Percentiles rank a stretch among this genome's conserved stretches.
Evolutionary conservation across 2,797 vertebrate genomes (phyloP).

Genomic region (Rhinatrema bivittatum): DNA sequence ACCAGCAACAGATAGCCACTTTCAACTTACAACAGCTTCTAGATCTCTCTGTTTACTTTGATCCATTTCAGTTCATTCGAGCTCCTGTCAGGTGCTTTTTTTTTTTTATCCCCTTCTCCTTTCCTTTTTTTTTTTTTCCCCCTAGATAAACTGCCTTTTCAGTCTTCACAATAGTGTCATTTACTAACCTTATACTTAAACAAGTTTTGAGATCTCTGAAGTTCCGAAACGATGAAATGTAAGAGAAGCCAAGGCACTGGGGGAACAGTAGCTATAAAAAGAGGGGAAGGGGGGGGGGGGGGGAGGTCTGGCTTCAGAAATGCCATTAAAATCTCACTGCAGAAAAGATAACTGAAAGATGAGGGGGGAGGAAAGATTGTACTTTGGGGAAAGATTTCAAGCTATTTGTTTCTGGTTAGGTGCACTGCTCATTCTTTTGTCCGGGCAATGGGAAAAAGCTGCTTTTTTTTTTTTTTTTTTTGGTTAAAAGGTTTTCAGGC

Average conservation of each 20-base stretch:
- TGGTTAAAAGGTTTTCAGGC: conserved; percentile 55
- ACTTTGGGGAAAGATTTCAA: conserved; percentile 43
- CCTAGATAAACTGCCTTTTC: conserved; percentile 62
- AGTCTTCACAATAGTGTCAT: conserved; percentile 83
- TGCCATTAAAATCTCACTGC: conserved; percentile 38
- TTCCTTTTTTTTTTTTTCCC: conserved; percentile 52
- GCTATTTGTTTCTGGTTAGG: conserved; percentile 55
- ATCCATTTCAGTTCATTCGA: conserved; percentile 86
- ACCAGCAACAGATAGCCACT: conserved; percentile 74
- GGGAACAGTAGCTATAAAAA: conserved; percentile 31
- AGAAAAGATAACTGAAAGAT: conserved; percentile 42
- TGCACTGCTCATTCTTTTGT: conserved; percentile 43
- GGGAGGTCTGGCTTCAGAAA: conserved; percentile 20
- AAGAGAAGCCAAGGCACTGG: conserved; percentile 27
- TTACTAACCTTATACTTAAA: conserved; percentile 79
- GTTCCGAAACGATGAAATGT: conserved; percentile 47
- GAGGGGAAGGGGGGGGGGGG: conserved; percentile 9
- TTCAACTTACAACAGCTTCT: conserved; percentile 90
- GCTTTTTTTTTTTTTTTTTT: no score
- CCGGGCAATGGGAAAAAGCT: conserved; percentile 50
- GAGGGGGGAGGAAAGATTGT: conserved; percentile 36
- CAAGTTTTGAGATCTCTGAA: conserved; percentile 55
- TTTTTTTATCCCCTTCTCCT: conserved; percentile 52
- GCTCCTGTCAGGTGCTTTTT: conserved; percentile 70
- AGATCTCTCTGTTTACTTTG: conserved; percentile 89